These are phyloP conservation scores for Halocaridina rubra DNA, from an alignment of 2,888 invertebrate genomes.

Conservation along the genomic window DNA sequence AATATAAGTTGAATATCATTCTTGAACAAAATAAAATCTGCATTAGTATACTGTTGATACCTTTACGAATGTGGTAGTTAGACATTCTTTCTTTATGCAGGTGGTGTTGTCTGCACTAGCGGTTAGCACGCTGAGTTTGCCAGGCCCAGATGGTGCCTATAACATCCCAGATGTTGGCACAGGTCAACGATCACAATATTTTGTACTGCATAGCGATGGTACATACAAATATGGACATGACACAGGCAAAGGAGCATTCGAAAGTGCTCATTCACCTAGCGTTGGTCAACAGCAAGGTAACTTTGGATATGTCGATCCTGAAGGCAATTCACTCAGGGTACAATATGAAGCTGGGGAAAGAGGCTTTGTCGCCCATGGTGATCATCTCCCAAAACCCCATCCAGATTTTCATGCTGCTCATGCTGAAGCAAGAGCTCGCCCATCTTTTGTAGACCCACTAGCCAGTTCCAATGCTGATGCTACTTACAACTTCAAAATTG, in stretches of 20 bases:
- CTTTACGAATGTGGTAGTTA: not conserved
- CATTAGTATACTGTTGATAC: no score
- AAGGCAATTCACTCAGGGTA: conserved; percentile 34
- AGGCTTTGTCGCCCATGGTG: conserved; percentile 40
- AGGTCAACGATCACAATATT: conserved; percentile 67
- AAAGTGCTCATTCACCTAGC: conserved; percentile 75
- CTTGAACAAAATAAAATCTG: no score
- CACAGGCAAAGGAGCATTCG: conserved; percentile 79
- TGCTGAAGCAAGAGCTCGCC: conserved; percentile 31
- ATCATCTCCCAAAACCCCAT: conserved; percentile 22
- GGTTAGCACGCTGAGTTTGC: conserved; percentile 58
- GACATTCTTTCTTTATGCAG: conserved; percentile 3
- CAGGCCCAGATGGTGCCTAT: conserved; percentile 65
- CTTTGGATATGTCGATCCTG: conserved; percentile 56
- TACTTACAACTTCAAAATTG: conserved; percentile 55
- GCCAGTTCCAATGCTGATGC: conserved; percentile 42
- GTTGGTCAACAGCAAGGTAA: conserved; percentile 35
- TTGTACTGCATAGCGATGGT: conserved; percentile 74
- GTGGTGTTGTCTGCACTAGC: conserved; percentile 52
- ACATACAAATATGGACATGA: conserved; percentile 80
- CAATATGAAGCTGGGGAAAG: conserved; percentile 47
- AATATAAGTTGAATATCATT: no score
- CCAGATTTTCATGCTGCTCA: conserved; percentile 38
- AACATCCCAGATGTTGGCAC: conserved; percentile 67
- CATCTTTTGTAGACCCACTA: conserved; percentile 57